Conservation (phyloP, 2,797 vertebrate species). For the Kryptopterus vitreolus region DNA sequence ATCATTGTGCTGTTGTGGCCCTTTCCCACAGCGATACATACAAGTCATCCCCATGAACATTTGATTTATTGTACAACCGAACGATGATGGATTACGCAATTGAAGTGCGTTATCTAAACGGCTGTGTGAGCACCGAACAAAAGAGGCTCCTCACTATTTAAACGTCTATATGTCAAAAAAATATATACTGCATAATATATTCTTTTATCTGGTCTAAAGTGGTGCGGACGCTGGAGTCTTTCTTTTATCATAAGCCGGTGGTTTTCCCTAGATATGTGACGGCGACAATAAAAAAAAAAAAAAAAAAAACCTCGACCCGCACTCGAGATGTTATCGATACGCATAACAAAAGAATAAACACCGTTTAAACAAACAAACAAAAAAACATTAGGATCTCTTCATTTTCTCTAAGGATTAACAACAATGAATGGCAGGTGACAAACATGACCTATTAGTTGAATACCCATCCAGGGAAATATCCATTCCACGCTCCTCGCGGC, state of each 20-base stretch:
- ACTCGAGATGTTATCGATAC: background rate
- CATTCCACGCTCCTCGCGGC: constrained; percentile 37
- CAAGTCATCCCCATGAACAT: background rate
- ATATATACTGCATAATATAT: background rate
- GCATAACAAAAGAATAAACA: background rate
- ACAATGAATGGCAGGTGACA: background rate
- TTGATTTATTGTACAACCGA: background rate
- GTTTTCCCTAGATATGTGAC: background rate
- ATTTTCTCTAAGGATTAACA: background rate
- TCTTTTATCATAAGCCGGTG: background rate
- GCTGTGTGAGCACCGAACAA: background rate
- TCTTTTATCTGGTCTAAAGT: background rate
- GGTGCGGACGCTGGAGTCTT: background rate
- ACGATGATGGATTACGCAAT: constrained; percentile 9
- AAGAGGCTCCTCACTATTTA: background rate
- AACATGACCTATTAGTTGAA: constrained; percentile 46
- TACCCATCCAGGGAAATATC: constrained; percentile 46
- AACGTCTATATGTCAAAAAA: constrained; percentile 1
- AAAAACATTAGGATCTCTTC: background rate
- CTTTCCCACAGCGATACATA: background rate
- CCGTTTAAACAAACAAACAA: constrained; percentile 11
- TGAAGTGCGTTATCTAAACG: background rate
- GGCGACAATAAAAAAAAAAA: background rate
- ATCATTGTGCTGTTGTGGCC: constrained; percentile 1
- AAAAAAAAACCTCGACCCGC: background rate